These are phyloP conservation scores for Chouioia cunea DNA, from an alignment of 2,888 invertebrate species.

Conservation along the genomic window DNA sequence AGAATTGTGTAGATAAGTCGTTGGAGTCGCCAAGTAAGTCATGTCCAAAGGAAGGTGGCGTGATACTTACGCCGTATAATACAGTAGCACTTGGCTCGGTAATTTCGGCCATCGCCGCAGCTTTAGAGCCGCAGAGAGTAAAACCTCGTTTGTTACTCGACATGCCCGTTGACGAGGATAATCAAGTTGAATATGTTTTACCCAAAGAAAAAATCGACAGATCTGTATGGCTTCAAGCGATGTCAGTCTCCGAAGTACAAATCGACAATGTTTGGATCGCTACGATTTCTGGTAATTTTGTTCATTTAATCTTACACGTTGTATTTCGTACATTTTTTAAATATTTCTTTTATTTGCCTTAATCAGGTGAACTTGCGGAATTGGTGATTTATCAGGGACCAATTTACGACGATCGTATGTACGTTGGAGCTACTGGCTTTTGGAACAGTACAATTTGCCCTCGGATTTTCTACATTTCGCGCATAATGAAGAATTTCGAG, in stretches of 20 bases:
- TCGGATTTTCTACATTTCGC: slow-evolving; percentile 71
- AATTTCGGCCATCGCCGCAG: slow-evolving; percentile 74
- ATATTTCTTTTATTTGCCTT: not conserved
- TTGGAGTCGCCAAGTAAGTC: slow-evolving; percentile 45
- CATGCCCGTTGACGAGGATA: slow-evolving; percentile 28
- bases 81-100: slow-evolving; percentile 74
- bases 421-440: slow-evolving; percentile 72
- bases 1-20: too few species aligned
- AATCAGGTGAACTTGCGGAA: slow-evolving; percentile 76
- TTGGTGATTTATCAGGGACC: slow-evolving; percentile 77
- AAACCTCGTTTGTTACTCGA: slow-evolving; percentile 50
- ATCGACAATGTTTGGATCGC: slow-evolving; percentile 74
- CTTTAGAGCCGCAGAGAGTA: slow-evolving; percentile 74
- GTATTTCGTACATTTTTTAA: not conserved
- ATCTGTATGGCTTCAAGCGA: slow-evolving; percentile 24
- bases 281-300: slow-evolving; percentile 71
- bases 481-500: slow-evolving; percentile 73
- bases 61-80: slow-evolving; percentile 75
- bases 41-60: slow-evolving; percentile 78
- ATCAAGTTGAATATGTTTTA: slow-evolving; percentile 8
- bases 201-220: not conserved
- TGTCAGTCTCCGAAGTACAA: slow-evolving; percentile 19
- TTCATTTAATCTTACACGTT: not conserved
- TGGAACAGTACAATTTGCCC: slow-evolving; percentile 79
- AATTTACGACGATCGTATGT: slow-evolving; percentile 68